phyloP scores from a whole-genome alignment of 2,113 vertebrate species.

The Lophotis ruficrista region DNA sequence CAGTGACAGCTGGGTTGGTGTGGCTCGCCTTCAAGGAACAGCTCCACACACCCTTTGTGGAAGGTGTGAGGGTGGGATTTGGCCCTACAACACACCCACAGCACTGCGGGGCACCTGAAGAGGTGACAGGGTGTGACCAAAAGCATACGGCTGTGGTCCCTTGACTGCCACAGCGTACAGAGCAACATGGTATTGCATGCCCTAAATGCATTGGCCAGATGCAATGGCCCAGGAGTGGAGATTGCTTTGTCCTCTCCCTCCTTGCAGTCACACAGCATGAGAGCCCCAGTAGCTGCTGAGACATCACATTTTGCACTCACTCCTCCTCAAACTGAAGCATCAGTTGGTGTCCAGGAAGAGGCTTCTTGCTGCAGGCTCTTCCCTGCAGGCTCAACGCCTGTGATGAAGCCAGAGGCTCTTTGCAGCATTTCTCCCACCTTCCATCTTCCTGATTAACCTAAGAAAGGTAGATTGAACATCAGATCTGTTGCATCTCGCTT shows the following conservation, averaged over 20 bases:
- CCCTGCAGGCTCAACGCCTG: neutral
- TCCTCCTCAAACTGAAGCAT: neutral
- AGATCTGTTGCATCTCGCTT: neutral
- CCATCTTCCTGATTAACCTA: neutral
- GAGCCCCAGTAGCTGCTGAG: neutral
- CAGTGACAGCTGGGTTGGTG: neutral
- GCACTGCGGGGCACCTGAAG: neutral
- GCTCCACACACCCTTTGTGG: neutral
- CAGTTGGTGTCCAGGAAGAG: neutral
- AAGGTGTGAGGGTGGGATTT: neutral
- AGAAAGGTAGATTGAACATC: neutral
- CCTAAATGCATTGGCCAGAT: neutral
- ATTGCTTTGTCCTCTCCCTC: neutral
- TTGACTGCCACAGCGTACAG: neutral
- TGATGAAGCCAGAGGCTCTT: neutral
- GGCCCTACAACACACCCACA: neutral
- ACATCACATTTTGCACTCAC: neutral
- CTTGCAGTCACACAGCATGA: neutral
- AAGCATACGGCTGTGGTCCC: neutral
- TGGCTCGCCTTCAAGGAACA: neutral
- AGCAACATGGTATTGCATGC: fast-evolving
- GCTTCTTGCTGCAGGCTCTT: neutral
- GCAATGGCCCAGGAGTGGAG: neutral
- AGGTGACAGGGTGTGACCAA: neutral
- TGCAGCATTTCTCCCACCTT: neutral